Conservation (phyloP, 2,797 vertebrate genomes). For the Emydoidea blandingii region DNA sequence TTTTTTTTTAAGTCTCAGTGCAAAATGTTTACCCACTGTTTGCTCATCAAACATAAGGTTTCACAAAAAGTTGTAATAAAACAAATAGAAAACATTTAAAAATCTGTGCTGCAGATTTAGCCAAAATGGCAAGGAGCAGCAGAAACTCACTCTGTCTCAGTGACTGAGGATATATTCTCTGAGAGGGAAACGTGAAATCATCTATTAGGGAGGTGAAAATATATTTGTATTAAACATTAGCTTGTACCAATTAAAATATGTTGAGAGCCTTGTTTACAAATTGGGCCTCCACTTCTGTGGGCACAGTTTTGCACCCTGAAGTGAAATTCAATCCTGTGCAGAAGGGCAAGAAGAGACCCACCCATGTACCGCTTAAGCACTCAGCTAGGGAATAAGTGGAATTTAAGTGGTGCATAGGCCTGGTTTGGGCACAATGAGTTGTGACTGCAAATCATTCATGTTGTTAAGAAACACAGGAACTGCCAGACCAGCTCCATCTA, state of each 20-base stretch:
- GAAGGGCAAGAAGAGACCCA: conserved; percentile 10
- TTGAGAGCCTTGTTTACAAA: conserved; percentile 43
- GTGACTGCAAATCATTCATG: background rate
- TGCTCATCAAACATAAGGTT: conserved; percentile 74
- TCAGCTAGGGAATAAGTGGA: background rate
- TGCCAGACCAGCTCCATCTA: background rate
- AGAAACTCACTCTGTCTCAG: conserved; percentile 57
- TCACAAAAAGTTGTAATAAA: conserved; percentile 68
- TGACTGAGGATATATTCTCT: conserved; percentile 19
- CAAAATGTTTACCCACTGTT: conserved; percentile 74
- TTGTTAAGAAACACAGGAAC: background rate
- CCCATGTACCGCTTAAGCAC: background rate
- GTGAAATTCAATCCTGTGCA: background rate
- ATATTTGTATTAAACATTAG: conserved; percentile 24
- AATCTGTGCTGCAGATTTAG: conserved; percentile 72
- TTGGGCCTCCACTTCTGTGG: conserved; percentile 24
- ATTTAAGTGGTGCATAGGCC: background rate
- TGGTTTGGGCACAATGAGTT: background rate
- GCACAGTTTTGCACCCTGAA: background rate
- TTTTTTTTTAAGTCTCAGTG: conserved; percentile 54
- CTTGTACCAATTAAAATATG: conserved; percentile 24
- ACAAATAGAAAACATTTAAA: conserved; percentile 64
- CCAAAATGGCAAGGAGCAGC: conserved; percentile 58
- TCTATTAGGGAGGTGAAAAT: conserved; percentile 42
- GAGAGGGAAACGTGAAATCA: background rate